These are phyloP conservation scores for Catharus minimus DNA, from an alignment of 2,113 vertebrate genomes.

Conservation along the genomic window DNA sequence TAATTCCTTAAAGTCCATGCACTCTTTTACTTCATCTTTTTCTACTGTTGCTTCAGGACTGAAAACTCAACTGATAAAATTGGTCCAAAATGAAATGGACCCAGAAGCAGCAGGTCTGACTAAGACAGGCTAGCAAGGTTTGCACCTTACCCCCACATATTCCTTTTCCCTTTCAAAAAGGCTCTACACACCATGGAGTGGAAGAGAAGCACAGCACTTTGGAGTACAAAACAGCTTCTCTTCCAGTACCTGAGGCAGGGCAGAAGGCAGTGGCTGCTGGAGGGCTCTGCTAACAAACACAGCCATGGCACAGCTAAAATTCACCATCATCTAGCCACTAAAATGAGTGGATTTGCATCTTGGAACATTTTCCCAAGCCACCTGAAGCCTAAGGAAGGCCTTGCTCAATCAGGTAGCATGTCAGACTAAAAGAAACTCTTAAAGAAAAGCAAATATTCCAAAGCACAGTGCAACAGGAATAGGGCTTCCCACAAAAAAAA, in stretches of 20 bases:
- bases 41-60: not conserved
- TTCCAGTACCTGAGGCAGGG: not conserved
- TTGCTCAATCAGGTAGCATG: not conserved
- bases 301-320: not conserved
- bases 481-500: not conserved
- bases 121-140: rapidly evolving
- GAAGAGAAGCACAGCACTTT: not conserved
- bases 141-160: not conserved
- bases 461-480: not conserved
- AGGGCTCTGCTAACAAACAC: not conserved
- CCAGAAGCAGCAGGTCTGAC: not conserved
- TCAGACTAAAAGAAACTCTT: not conserved
- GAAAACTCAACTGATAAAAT: not conserved
- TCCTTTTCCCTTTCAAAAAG: not conserved
- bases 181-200: not conserved
- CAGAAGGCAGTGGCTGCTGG: not conserved
- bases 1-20: not conserved
- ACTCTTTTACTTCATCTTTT: not conserved
- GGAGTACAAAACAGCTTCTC: not conserved
- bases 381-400: not conserved
- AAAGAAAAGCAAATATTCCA: not conserved
- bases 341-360: not conserved
- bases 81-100: not conserved
- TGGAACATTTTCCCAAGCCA: not conserved
- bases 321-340: not conserved